Base-by-base conservation (phyloP, 2,113 vertebrate species). In the Siphamia tubifer region DNA sequence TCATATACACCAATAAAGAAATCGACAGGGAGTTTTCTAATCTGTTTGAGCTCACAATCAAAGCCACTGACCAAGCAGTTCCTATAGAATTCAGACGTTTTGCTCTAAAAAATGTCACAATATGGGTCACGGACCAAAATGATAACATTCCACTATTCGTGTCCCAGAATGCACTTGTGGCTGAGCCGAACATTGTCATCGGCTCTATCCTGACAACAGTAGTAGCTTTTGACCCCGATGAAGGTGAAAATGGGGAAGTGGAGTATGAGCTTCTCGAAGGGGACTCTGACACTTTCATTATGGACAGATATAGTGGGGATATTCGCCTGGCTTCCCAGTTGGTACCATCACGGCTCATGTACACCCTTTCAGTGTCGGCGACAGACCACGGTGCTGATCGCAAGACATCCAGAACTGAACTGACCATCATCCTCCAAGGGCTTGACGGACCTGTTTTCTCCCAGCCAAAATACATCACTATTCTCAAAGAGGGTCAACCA, bases 11-110 rank as follows among this genome's bases (percentile, higher is more conserved):
- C 8, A 93, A 39, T 6, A 93, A 90, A 13, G 94, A 96, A 62
- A 96, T 99, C 7, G 97, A 99, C 70, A 85, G 98, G 0, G 98
- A 99, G 62, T 98, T 98, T 80, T 95, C 98, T 48, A 98, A 94
- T 34, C 91, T 98, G 58, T 99, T 99, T 38, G 96, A 98, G 78
- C 77, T 99, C 30, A 99, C 96, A 0, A 83, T 99, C 11, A 98
- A 96, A 91, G 98, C 97, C 79, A 95, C 89, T 0, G 98, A 99
- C 60, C 96, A 95, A 68, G 97, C 98, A 0, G 93, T 98, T 38
- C 98, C 96, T 0, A 68, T 93, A n/a, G 96, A 99, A 77, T 96
- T 94, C 39, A 91, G 98, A 1, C 91, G 94, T 2, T 95, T 89
- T 43, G 97, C 97, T 43, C 81, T 99, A 65, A 99, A 99, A 83